Evolutionary conservation across 53 echinoderm and acorn worm genomes (phyloP), one percentile per base, ranked within the genome.

Genomic region (Holothuria scabra): DNA sequence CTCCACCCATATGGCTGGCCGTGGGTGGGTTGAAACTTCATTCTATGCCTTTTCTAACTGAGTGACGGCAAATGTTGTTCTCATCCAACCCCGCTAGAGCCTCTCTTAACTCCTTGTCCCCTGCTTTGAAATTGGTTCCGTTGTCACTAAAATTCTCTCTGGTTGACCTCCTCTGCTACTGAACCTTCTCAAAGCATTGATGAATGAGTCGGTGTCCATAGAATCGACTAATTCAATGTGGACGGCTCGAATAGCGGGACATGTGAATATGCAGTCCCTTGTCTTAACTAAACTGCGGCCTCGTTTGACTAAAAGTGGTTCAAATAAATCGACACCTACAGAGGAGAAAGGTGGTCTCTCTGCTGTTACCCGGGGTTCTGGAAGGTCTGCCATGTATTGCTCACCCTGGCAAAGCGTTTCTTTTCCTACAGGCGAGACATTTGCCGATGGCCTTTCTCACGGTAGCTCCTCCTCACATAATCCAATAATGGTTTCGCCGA

Each of bases 311-410:
- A 79, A 67, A 11, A 93, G 32, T 35, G 90, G 93, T 16, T 90
- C 90, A 49, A 93, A 93, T 32, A 60, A 84, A 74, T 93, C 93
- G n/a, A 90, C 67, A 3, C 90, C 93, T 2, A 68, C 79, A 31
- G 32, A 66, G 3, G 88, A 74, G 37, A 90, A 93, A 1, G 90
- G 87, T 60, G 93, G 85, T 28, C 82, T 90, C 13, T 87, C 81
- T 41, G 90, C 83, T 10, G 92, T 92, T 4, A 92, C 92, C 34
- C 89, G 59, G 6, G 32, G 79, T 8, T 29, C 49, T 24, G 90
- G 90, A 12, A 93, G 82, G 12, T 89, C 90, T 30, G 83, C 90
- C 90, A 93, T 93, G n/a, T n/a, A n/a, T 55, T 93, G 93, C 26
- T 90, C 71, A 20, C 71, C n/a, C 49, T 11, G 25, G 82, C 0